These are phyloP conservation scores for Coregonus suidteri DNA, from an alignment of 2,797 vertebrate species.

Conservation along the genomic window DNA sequence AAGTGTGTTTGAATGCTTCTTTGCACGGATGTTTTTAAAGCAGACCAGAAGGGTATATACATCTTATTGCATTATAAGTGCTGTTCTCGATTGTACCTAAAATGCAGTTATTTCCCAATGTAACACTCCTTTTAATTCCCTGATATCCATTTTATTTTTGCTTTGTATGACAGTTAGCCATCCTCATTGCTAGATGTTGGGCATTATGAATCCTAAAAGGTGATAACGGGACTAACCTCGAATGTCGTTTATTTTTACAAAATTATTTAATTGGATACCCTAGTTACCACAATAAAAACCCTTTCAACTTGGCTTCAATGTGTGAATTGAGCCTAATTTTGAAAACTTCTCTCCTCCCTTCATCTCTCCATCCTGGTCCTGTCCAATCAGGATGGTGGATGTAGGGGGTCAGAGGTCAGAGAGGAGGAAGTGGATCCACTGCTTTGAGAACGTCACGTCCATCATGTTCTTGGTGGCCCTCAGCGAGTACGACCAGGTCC, in stretches of 20 bases:
- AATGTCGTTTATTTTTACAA: not conserved
- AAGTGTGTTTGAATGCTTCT: slow-evolving; percentile 9
- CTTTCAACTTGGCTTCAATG: not conserved
- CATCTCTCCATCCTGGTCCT: not conserved
- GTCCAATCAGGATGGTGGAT: slow-evolving; percentile 90
- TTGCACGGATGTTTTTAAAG: slow-evolving; percentile 20
- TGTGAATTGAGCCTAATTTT: not conserved
- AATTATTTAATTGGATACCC: not conserved
- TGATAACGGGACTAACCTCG: not conserved
- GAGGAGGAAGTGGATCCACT: slow-evolving; percentile 99
- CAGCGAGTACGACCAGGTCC: slow-evolving; percentile 98
- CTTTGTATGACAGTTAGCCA: too few species aligned
- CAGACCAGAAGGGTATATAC: too few species aligned
- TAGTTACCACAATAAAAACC: not conserved
- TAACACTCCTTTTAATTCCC: not conserved
- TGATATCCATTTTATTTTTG: too few species aligned
- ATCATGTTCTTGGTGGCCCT: slow-evolving; percentile 99
- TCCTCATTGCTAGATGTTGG: too few species aligned
- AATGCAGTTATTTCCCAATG: not conserved
- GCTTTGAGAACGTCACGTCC: slow-evolving; percentile 98
- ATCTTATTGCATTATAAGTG: not conserved
- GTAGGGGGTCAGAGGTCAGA: slow-evolving; percentile 97
- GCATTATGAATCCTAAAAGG: not conserved
- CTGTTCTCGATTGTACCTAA: not conserved
- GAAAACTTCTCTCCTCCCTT: slow-evolving; percentile 1